Conservation (phyloP, 2,888 invertebrate genomes). For the Oasisia sp. region DNA sequence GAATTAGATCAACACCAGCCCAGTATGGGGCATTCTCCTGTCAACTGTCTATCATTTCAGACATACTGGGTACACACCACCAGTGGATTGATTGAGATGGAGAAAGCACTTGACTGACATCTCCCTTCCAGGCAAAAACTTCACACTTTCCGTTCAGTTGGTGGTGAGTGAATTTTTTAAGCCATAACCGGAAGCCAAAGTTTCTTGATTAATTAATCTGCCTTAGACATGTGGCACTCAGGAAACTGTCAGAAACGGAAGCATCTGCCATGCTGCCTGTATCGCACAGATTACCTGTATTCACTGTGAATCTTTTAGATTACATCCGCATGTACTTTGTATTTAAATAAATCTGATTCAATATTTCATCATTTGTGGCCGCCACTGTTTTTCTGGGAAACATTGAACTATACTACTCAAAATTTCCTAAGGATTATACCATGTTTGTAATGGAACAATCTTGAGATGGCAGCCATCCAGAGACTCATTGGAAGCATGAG, state of each 20-base stretch:
- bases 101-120: background rate
- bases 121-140: background rate
- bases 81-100: background rate
- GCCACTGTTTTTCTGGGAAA: background rate
- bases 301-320: too few species aligned
- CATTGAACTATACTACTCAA: too few species aligned
- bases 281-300: too few species aligned
- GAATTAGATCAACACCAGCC: background rate
- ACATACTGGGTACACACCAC: background rate
- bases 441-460: too few species aligned
- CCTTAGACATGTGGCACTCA: background rate
- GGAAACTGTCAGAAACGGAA: background rate
- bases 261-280: too few species aligned
- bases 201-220: background rate
- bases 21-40: background rate
- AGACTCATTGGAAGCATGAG: too few species aligned
- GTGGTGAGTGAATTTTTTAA: background rate
- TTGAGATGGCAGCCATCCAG: too few species aligned
- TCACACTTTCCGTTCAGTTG: background rate
- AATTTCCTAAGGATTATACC: too few species aligned
- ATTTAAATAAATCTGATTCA: too few species aligned
- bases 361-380: background rate
- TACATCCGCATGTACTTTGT: too few species aligned
- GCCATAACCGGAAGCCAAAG: background rate
- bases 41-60: background rate